Percentiles rank a stretch among this genome's conserved stretches.
These are phyloP conservation scores for Acanthococcus lagerstroemiae DNA, from an alignment of 2,888 invertebrate genomes.

Conservation along the genomic window DNA sequence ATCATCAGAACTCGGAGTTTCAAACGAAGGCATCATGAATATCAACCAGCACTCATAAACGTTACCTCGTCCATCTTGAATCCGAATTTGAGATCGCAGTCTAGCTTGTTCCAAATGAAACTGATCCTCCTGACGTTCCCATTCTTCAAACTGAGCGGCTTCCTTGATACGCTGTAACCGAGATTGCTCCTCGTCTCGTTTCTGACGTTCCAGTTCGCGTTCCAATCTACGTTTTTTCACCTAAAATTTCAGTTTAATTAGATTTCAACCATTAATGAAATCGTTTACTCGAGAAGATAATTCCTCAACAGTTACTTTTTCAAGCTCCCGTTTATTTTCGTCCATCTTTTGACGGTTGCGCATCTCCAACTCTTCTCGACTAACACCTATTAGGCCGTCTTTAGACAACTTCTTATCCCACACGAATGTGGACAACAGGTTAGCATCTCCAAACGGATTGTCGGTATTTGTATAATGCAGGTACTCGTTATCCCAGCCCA, in stretches of 20 bases:
- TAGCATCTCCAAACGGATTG: conserved; percentile 97
- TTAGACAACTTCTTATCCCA: conserved; percentile 95
- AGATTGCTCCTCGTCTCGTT: conserved; percentile 70
- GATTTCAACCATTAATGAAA: too few relatives aligned
- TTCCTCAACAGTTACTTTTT: too few relatives aligned
- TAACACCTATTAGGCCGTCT: conserved; percentile 72
- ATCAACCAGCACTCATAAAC: background rate
- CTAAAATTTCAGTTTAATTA: conserved; percentile 5
- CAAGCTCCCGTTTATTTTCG: conserved; percentile 83
- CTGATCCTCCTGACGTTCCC: conserved; percentile 93
- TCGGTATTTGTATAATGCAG: conserved; percentile 95
- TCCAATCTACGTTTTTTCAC: conserved; percentile 80
- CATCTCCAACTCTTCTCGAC: conserved; percentile 68
- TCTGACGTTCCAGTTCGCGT: conserved; percentile 74
- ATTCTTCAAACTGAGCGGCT: conserved; percentile 81
- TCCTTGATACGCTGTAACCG: conserved; percentile 79
- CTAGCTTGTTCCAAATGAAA: conserved; percentile 96
- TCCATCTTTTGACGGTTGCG: conserved; percentile 76
- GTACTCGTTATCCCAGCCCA: conserved; percentile 97
- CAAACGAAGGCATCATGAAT: background rate
- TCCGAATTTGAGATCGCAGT: conserved; percentile 84
- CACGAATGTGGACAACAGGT: conserved; percentile 86
- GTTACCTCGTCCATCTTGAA: conserved; percentile 83
- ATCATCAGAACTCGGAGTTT: background rate
- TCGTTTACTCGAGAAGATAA: too few relatives aligned